phyloP scores from a whole-genome alignment of 2,888 invertebrate genomes.

The Calameuta pallipes region DNA sequence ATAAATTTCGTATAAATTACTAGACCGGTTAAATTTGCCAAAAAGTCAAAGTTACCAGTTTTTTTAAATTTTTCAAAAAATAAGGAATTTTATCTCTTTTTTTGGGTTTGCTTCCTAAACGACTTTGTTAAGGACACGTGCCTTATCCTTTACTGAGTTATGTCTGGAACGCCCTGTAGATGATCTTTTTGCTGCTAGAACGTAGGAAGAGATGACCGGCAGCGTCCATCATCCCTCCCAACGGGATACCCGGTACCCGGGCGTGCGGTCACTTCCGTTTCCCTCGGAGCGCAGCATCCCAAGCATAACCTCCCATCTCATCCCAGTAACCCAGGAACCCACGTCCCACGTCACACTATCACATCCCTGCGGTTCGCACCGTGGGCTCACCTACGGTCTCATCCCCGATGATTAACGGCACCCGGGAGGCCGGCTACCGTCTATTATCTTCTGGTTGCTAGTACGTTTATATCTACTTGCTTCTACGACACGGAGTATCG shows the following conservation, averaged over 20 bases:
- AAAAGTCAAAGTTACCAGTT: too few species aligned
- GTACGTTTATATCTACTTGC: conserved; percentile 53
- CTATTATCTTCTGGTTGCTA: conserved; percentile 58
- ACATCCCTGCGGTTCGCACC: conserved; percentile 42
- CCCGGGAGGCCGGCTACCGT: conserved; percentile 55
- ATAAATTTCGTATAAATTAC: too few species aligned
- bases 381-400: conserved; percentile 40
- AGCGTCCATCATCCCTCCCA: conserved; percentile 49
- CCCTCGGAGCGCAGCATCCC: conserved; percentile 51
- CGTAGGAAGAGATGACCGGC: conserved; percentile 28
- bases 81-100: too few species aligned
- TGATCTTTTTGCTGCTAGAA: background rate
- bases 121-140: too few species aligned
- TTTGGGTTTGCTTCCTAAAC: too few species aligned
- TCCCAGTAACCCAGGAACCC: conserved; percentile 35
- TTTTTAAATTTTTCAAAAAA: too few species aligned
- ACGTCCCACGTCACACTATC: conserved; percentile 17
- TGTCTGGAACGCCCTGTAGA: conserved; percentile 1
- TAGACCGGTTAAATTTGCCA: rapidly evolving
- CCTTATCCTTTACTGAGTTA: too few species aligned
- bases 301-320: conserved; percentile 44
- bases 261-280: conserved; percentile 58
- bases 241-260: conserved; percentile 34
- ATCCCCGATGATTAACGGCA: conserved; percentile 57
- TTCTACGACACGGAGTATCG: conserved; percentile 33